Conservation (phyloP, 1,140 invertebrate genomes). For the Macrobrachium nipponense region DNA sequence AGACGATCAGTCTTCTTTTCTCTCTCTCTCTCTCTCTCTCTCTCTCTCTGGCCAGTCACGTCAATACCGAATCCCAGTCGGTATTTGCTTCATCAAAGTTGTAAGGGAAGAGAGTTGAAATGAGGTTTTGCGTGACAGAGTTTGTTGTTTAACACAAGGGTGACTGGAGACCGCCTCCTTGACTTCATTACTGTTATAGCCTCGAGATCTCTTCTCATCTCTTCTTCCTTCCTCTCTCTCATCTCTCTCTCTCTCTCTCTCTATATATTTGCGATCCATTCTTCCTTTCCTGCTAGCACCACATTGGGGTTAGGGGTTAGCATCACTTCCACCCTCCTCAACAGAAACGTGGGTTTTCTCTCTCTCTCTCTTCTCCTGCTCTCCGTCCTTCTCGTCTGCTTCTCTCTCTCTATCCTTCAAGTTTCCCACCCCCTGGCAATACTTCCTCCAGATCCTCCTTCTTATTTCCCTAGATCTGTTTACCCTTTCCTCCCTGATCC, state of each 20-base stretch:
- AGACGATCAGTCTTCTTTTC: neutral
- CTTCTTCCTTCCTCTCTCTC: neutral
- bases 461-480: neutral
- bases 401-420: neutral
- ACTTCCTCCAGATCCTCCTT: neutral
- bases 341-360: neutral
- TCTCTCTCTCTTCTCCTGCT: slow-evolving; percentile 11
- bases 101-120: too few relatives aligned
- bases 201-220: neutral
- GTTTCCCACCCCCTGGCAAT: neutral
- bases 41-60: neutral
- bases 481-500: too few relatives aligned
- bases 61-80: too few relatives aligned
- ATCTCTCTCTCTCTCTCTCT: neutral
- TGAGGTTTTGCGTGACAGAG: too few relatives aligned
- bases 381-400: neutral
- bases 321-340: neutral
- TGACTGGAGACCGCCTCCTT: too few relatives aligned
- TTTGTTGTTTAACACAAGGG: too few relatives aligned
- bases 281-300: neutral
- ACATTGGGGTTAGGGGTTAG: too few relatives aligned
- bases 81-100: too few relatives aligned
- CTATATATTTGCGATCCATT: neutral
- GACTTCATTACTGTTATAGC: too few relatives aligned
- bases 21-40: slow-evolving; percentile 4